Conservation (phyloP, 1,140 invertebrate species). For the Hirudo medicinalis region DNA sequence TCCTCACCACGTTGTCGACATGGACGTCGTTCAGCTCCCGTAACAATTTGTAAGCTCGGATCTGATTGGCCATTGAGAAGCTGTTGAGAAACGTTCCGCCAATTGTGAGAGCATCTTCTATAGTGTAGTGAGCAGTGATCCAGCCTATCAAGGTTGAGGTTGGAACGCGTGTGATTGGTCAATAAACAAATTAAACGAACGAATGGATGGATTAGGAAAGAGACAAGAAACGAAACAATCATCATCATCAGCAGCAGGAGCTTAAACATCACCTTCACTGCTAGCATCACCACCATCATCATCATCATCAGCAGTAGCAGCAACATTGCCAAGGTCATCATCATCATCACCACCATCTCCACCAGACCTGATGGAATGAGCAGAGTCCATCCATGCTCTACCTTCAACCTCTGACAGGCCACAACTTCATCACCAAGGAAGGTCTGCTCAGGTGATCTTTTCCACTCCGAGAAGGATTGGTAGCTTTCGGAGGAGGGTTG, state of each 20-base stretch:
- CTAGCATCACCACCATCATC: too few relatives aligned
- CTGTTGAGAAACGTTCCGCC: slow-evolving; percentile 83
- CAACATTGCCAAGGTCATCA: too few relatives aligned
- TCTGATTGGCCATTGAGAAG: slow-evolving; percentile 71
- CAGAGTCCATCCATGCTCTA: slow-evolving; percentile 47
- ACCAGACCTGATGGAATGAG: slow-evolving; percentile 73
- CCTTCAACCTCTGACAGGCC: slow-evolving; percentile 15
- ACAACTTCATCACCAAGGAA: slow-evolving; percentile 65
- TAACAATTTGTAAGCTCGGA: slow-evolving; percentile 18
- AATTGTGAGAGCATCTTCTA: slow-evolving; percentile 76
- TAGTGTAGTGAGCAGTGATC: slow-evolving; percentile 58
- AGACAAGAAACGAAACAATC: too few relatives aligned
- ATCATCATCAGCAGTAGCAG: too few relatives aligned
- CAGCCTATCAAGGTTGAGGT: slow-evolving; percentile 13
- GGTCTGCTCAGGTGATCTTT: slow-evolving; percentile 55
- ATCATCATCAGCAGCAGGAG: too few relatives aligned
- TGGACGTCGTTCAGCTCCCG: slow-evolving; percentile 11
- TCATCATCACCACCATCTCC: slow-evolving; percentile 21
- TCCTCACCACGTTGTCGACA: not conserved
- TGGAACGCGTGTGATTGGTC: too few relatives aligned
- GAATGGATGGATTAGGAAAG: too few relatives aligned
- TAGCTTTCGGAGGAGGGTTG: slow-evolving; percentile 65
- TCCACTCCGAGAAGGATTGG: slow-evolving; percentile 69
- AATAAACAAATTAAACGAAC: too few relatives aligned
- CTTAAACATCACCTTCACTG: too few relatives aligned